phyloP scores from a whole-genome alignment of 1,140 invertebrate genomes.

The Zophobas atratus region DNA sequence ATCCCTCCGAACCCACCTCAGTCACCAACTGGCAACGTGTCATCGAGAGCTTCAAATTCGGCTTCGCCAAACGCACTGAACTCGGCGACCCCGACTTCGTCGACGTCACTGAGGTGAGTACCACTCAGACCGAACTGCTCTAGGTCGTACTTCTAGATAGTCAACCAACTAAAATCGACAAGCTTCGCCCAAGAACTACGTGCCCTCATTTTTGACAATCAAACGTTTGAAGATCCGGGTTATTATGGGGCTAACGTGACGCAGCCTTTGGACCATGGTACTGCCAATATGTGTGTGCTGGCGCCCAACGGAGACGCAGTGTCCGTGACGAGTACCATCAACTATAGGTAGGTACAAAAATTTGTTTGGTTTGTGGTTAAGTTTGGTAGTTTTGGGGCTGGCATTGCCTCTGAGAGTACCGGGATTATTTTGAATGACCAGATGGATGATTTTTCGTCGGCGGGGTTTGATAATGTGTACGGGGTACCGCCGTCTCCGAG shows the following conservation, averaged over 20 bases:
- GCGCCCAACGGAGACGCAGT: constrained; percentile 93
- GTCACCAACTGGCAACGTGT: constrained; percentile 81
- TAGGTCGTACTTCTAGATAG: constrained; percentile 69
- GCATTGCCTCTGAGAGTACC: constrained; percentile 79
- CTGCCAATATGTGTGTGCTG: constrained; percentile 91
- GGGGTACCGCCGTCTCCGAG: constrained; percentile 83
- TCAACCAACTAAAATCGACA: constrained; percentile 76
- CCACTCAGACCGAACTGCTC: not conserved
- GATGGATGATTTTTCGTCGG: constrained; percentile 96
- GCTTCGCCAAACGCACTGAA: constrained; percentile 89
- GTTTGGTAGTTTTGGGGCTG: constrained; percentile 77
- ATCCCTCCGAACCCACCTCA: constrained; percentile 61
- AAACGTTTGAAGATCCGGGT: constrained; percentile 76
- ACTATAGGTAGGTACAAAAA: constrained; percentile 83
- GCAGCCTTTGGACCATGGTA: constrained; percentile 80
- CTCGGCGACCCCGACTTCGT: constrained; percentile 87
- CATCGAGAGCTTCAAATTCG: constrained; percentile 95
- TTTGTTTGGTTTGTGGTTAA: no score
- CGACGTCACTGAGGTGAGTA: constrained; percentile 10
- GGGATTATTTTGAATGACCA: constrained; percentile 95
- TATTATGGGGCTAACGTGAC: constrained; percentile 78
- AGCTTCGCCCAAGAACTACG: constrained; percentile 77
- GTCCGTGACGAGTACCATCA: constrained; percentile 93
- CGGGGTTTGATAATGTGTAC: constrained; percentile 84
- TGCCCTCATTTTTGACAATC: constrained; percentile 72